Base-by-base conservation (phyloP, 2,797 vertebrate genomes). In the Eulemur mongoz region DNA sequence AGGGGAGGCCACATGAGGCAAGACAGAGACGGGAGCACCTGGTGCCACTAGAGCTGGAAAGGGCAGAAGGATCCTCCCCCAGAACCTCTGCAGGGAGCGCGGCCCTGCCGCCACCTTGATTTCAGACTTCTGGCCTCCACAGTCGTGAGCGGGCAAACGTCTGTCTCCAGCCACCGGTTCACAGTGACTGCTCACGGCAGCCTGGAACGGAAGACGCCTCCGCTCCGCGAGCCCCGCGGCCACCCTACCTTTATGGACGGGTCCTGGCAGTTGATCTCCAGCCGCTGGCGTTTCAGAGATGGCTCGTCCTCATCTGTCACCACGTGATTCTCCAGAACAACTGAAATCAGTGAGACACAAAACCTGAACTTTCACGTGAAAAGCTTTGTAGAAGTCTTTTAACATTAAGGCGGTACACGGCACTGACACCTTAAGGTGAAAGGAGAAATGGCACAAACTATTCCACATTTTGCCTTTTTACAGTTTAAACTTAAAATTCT, bases 321-420 rank as follows among this genome's bases (percentile, higher is more conserved):
- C 52, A 99, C 99, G 97, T 99, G 99, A 97, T 99, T 99, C 96
- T 99, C 99, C 98, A 99, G 86, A 88, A 99, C 99, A 91, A 99
- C 99, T 99, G 98, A 20, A 97, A 97, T 20, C 76, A 94, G 95
- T 92, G 84, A 13, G 92, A 61, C n/a, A 88, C 69, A 89, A 38
- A 50, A 52, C 2, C 9, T 32, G 65, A 61, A 57, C 32, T 48
- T 83, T 20, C 75, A 17, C 27, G 20, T 3, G 20, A 78, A 7
- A 22, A 23, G 32, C 35, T 61, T 10, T 25, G n/a, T 1, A 14
- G 23, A 45, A 25, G 4, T 18, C 18, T 25, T 65, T n/a, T 73
- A 70, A 25, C 27, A 11, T 35, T 17, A 65, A 76, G 25, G 14
- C 0, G 32, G 50, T 25, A 27, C 52, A 70, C 75, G 84, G 70